Evolutionary conservation across 2,797 vertebrate species (phyloP).

Genomic region (Pelobates cultripes): DNA sequence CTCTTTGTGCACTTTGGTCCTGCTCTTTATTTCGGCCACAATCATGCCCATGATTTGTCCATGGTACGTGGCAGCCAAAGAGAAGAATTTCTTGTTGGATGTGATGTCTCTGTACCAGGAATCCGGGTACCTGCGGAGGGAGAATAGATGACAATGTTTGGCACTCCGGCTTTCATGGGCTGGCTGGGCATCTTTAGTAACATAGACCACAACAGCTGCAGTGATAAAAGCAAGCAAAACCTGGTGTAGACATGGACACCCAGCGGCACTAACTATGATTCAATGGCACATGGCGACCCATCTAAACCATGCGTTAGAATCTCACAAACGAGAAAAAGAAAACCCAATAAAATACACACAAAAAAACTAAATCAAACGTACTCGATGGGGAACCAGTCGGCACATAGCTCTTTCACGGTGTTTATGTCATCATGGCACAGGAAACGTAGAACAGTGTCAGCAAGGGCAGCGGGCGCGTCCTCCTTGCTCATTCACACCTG

Average conservation of each 20-base stretch:
- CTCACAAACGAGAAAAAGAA: too few relatives aligned
- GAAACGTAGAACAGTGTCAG: constrained; percentile 94
- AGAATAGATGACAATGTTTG: not conserved
- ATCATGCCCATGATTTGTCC: constrained; percentile 98
- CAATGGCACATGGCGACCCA: too few relatives aligned
- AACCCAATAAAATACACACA: not conserved
- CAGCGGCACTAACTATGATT: too few relatives aligned
- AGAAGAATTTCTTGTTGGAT: constrained; percentile 99
- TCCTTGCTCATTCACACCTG: constrained; percentile 99
- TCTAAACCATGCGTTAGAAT: too few relatives aligned
- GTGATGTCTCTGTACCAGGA: constrained; percentile 99
- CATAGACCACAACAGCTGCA: too few relatives aligned
- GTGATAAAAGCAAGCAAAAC: too few relatives aligned
- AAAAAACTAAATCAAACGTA: constrained; percentile 69
- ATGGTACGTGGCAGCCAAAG: constrained; percentile 92
- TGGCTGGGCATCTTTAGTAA: too few relatives aligned
- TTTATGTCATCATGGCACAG: constrained; percentile 99
- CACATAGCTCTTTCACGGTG: constrained; percentile 93
- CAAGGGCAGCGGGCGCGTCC: constrained; percentile 89
- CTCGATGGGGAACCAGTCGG: constrained; percentile 99
- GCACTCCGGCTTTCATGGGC: too few relatives aligned
- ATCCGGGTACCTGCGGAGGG: constrained; percentile 91
- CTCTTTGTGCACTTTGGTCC: constrained; percentile 99
- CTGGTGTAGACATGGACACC: too few relatives aligned
- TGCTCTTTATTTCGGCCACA: constrained; percentile 97